These are phyloP conservation scores for Ophion obscuratus DNA, from an alignment of 2,888 invertebrate species.

Conservation along the genomic window DNA sequence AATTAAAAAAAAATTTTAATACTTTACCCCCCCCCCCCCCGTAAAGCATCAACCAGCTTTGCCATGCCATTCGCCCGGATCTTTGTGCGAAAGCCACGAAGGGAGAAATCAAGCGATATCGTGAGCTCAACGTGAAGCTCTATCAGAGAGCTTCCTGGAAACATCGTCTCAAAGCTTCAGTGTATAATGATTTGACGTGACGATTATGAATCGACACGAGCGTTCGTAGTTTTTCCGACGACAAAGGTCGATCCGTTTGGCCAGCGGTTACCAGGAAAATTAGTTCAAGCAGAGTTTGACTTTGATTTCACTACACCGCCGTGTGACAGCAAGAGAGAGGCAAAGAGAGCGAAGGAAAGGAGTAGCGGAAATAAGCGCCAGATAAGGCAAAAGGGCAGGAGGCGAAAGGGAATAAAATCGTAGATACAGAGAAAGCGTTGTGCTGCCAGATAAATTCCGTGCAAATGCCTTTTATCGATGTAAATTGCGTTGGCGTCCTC, in stretches of 20 bases:
- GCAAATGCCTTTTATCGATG: conserved; percentile 54
- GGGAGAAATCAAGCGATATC: conserved; percentile 2
- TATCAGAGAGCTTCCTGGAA: conserved; percentile 10
- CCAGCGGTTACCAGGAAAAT: conserved; percentile 72
- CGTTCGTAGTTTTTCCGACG: conserved; percentile 66
- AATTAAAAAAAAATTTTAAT: no score
- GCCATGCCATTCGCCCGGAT: conserved; percentile 8
- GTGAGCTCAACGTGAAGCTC: conserved; percentile 11
- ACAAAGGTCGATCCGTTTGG: conserved; percentile 64
- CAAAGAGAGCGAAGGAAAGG: background rate
- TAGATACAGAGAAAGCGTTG: conserved; percentile 3
- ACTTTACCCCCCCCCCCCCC: no score
- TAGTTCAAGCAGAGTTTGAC: conserved; percentile 63
- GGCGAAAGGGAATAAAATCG: conserved; percentile 5
- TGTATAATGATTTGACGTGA: conserved; percentile 67
- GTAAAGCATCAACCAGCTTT: conserved; percentile 14
- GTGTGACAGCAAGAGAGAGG: background rate
- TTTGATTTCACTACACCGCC: conserved; percentile 28
- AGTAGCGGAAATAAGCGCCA: background rate
- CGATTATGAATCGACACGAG: conserved; percentile 75
- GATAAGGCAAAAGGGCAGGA: conserved; percentile 15
- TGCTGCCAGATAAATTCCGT: conserved; percentile 26
- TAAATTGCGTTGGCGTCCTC: conserved; percentile 56
- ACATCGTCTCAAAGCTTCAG: background rate
- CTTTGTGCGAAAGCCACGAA: conserved; percentile 3